Evolutionary conservation across 2,888 invertebrate genomes (phyloP), one percentile per base, ranked within the genome.

Genomic region (Venusia cambrica): DNA sequence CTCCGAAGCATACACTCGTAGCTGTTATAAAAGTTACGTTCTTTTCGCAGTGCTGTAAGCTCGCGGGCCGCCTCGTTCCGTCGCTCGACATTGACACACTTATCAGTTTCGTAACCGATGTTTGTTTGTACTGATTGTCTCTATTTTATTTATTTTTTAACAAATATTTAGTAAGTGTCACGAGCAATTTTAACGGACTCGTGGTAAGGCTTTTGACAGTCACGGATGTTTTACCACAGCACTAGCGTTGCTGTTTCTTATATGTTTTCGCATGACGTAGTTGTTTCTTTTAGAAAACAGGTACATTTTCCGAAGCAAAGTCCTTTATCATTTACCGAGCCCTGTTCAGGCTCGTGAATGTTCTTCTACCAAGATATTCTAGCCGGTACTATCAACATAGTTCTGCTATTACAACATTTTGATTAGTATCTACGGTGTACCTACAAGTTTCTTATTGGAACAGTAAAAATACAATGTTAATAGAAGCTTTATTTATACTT

Each of bases 11-110:
- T 28, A 28, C 17, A n/a, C n/a, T n/a, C n/a, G n/a, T n/a, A 38
- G 31, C 2, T 16, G 3, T 27, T 19, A 24, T 14, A 20, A 28
- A 32, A n/a, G n/a, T n/a, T 20, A 28, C 3, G 5, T 33, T 38
- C 5, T 20, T 34, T 39, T 39, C 33, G 33, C 38, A 39, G 16
- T 25, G 15, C 27, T 30, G 4, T 10, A 25, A 28, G 30, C 35
- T 25, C 19, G 26, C 26, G 12, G 32, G 25, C 10, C 29, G 33
- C 28, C 74, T 65, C 41, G 39, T 22, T 24, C 38, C 35, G 62
- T 41, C n/a, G n/a, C n/a, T n/a, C 58, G 76, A 73, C 76, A 76
- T 75, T 76, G 76, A 76, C 77, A 76, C 64, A 73, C 64, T 64
- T 76, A 58, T 49, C 52, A 53, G 62, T 73, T 62, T 72, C 70